Base-by-base conservation (phyloP, 2,113 vertebrate genomes). In the Macaca nemestrina region DNA sequence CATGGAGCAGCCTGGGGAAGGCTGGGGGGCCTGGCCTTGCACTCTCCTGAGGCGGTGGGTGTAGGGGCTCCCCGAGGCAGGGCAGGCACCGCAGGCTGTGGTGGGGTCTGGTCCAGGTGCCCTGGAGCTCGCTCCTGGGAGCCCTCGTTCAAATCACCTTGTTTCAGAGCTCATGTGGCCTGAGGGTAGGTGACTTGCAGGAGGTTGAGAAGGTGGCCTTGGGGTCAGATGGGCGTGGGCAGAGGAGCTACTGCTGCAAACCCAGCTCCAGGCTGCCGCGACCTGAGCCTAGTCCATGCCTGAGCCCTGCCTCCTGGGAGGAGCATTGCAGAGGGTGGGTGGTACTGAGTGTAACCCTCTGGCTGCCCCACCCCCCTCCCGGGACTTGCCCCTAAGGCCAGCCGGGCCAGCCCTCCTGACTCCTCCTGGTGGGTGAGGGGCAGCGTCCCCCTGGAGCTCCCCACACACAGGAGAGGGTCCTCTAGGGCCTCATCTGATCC, bases 31-130 rank as follows among this genome's bases (percentile, higher is more conserved):
- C 22, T 38, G 22, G 22, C 72, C 72, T 43, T 8, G 40, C 6
- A 6, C 40, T 27, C 23, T n/a, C 67, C 38, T 6, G 40, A 27
- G 72, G 3, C 12, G 3, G n/a, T n/a, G 67, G 27, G 20, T 22
- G 2, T 6, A 0, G 0, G 35, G 73, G 43, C 12, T 6, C 40
- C 35, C 59, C 0, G 3, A 32, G 23, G 52, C 10, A 20, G 57
- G 68, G 7, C 27, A 30, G 27, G 61, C 27, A 13, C 61, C 13
- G 5, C 12, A 0, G 61, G 27, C 27, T 32, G 61, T 30, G 61
- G 27, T 64, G 61, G 27, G 61, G 27, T 64, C 61, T 64, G 61
- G 12, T 64, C 61, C 61, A 32, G 5, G 12, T 64, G 11, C 61
- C 61, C 61, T 64, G 61, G 27, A 64, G 12, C 27, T 30, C 61